A percentile compares a stretch with the other conserved stretches of the same genome.
Evolutionary conservation across 35 echinoderm and acorn worm genomes (phyloP).

Genomic region (Eucidaris tribuloides): DNA sequence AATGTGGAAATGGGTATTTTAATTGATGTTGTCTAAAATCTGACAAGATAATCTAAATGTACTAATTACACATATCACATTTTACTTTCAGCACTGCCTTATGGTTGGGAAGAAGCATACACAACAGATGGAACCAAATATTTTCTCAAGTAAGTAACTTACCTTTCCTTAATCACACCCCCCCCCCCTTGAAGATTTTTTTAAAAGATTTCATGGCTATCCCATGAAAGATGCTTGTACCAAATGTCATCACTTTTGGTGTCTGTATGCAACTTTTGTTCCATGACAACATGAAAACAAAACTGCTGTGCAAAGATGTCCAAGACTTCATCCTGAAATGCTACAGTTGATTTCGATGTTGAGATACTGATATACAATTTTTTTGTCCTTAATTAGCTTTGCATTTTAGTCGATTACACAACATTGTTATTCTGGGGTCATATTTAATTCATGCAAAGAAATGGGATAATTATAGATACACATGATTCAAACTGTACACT

Average conservation of each 20-base stretch:
- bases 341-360: too few species aligned
- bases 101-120: slow-evolving; percentile 98
- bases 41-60: not conserved
- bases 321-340: not conserved
- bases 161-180: not conserved
- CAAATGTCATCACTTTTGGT: not conserved
- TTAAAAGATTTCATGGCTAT: not conserved
- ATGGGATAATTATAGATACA: too few species aligned
- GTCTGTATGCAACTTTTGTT: not conserved
- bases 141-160: slow-evolving; percentile 82
- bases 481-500: too few species aligned
- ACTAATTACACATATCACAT: not conserved
- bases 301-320: not conserved
- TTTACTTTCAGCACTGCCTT: slow-evolving; percentile 71
- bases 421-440: too few species aligned
- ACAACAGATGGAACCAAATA: slow-evolving; percentile 89
- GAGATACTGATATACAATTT: too few species aligned
- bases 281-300: not conserved
- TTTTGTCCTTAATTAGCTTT: too few species aligned
- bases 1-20: not conserved
- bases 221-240: not conserved
- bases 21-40: not conserved
- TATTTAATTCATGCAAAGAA: too few species aligned
- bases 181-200: not conserved
- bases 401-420: too few species aligned